Base-by-base conservation (phyloP, 2,888 invertebrate genomes). In the Folsomia candida region DNA sequence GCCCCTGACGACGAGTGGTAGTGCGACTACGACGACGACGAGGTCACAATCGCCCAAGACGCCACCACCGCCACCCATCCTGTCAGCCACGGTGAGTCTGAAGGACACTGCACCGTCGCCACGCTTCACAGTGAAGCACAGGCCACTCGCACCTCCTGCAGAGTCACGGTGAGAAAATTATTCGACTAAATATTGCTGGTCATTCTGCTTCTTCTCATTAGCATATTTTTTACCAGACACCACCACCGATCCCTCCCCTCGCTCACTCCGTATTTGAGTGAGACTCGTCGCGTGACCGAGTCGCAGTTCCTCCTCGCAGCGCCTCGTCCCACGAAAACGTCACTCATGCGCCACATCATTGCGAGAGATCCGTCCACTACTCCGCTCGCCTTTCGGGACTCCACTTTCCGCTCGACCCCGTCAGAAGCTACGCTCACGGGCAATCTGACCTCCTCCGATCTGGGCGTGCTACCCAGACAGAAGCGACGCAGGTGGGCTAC, bases 261-360 rank as follows among this genome's bases (percentile, higher is more conserved):
- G 4, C 64, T 80, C 51, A 78, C 79, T 24, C 79, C 79, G 0
- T 78, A 79, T 67, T 68, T 80, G 68, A 72, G 71, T 65, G n/a
- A n/a, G n/a, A n/a, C n/a, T n/a, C 76, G 77, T 37, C 75, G 78
- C 25, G 79, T 80, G 6, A 77, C 79, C 0, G 66, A 74, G 57
- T 78, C 78, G 2, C 51, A 69, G 1, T 80, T 80, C 59, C 51
- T 72, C 29, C 20, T 61, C 51, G 72, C 72, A 24, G 11, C 72
- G 18, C 72, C 72, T 20, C 68, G 76, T 57, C 74, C 70, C 18
- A 78, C 76, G 24, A 75, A 69, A 67, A 78, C 78, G 11, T 78
- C 78, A 2, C 68, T 74, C 26, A 62, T 78, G 51, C 51, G 78
- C 24, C 76, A 76, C 51, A 68, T 58, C 54, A 74, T 78, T 3